Evolutionary conservation across 2,797 vertebrate genomes (phyloP).

Genomic region (Molossus molossus): DNA sequence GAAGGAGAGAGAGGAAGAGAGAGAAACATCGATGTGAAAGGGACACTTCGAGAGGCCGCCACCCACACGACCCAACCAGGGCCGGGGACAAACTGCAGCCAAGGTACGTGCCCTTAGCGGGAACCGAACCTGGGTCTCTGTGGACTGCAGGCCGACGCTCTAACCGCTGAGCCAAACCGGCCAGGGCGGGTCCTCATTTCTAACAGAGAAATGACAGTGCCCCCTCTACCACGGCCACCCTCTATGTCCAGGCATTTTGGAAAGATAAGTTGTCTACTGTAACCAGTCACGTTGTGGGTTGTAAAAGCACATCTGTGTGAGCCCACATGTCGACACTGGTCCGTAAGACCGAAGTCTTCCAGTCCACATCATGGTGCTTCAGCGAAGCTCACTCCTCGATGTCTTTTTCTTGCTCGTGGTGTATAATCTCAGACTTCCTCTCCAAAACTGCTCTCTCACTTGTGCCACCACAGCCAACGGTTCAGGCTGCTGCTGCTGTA

Average conservation of each 20-base stretch:
- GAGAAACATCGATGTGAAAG: too few relatives aligned
- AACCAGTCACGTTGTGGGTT: too few relatives aligned
- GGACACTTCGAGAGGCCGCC: too few relatives aligned
- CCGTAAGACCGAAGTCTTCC: not conserved
- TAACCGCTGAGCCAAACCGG: too few relatives aligned
- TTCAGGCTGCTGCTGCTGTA: not conserved
- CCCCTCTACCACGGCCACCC: not conserved
- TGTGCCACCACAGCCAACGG: not conserved
- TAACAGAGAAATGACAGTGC: not conserved
- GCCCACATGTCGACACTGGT: not conserved
- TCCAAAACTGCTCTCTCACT: not conserved
- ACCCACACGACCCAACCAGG: too few relatives aligned
- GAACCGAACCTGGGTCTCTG: too few relatives aligned
- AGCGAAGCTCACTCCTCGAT: not conserved
- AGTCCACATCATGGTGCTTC: not conserved
- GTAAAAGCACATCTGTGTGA: not conserved
- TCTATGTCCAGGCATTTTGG: not conserved
- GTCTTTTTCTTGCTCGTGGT: constrained; percentile 16
- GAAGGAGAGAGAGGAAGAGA: too few relatives aligned
- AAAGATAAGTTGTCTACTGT: constrained; percentile 4
- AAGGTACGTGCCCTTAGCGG: too few relatives aligned
- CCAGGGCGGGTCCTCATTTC: not conserved
- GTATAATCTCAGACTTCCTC: not conserved
- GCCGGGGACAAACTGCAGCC: too few relatives aligned
- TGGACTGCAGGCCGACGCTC: too few relatives aligned